Conservation (phyloP, 2,113 vertebrate species). For the Motacilla alba region DNA sequence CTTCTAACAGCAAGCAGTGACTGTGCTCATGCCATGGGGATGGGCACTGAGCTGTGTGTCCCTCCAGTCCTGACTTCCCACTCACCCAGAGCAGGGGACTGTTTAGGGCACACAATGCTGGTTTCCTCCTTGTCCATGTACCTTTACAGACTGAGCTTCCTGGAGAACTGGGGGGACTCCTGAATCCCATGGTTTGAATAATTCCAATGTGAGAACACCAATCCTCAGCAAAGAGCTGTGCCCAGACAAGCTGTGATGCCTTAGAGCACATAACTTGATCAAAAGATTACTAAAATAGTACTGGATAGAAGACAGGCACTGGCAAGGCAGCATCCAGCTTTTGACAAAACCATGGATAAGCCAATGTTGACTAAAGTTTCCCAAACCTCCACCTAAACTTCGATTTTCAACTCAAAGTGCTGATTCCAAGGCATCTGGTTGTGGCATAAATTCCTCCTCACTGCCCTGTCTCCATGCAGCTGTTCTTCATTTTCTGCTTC, state of each 20-base stretch:
- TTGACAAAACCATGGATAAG: not conserved
- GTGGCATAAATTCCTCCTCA: not conserved
- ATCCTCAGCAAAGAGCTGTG: not conserved
- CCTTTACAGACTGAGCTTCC: not conserved
- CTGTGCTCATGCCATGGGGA: not conserved
- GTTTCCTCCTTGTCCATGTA: not conserved
- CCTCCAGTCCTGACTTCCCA: not conserved
- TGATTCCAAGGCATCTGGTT: not conserved
- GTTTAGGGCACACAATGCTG: not conserved
- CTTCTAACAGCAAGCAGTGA: not conserved
- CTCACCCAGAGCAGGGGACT: not conserved
- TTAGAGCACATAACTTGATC: not conserved
- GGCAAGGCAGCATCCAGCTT: not conserved
- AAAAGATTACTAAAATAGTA: not conserved
- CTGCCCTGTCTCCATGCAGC: not conserved
- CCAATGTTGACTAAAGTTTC: not conserved
- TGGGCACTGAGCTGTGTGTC: not conserved
- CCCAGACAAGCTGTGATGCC: not conserved
- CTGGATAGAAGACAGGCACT: not conserved
- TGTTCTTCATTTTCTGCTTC: not conserved
- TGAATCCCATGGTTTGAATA: not conserved
- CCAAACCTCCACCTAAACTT: not conserved
- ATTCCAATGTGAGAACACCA: not conserved
- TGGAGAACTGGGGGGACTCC: rapidly evolving
- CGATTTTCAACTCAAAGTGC: not conserved